Evolutionary conservation across 1,140 invertebrate species (phyloP), one percentile per base, ranked within the genome.

Genomic region (Dendroctonus ponderosae): DNA sequence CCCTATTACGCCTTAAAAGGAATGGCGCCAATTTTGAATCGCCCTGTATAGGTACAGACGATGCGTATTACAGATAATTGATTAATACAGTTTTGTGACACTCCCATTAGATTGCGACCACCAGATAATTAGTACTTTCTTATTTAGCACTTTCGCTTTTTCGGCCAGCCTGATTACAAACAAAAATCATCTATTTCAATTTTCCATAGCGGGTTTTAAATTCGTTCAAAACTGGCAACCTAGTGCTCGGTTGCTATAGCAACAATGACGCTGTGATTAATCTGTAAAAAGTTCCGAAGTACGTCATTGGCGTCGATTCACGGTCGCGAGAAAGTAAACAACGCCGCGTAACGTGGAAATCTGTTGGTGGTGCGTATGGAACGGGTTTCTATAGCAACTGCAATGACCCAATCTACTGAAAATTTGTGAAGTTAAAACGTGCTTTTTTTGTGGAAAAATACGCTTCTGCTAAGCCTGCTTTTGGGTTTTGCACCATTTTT

Each of bases 201-300:
- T 56, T 26, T 40, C 26, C n/a, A 40, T 40, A 40, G 43, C 11
- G 5, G 53, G 53, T 53, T 37, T 44, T 46, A 59, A 12, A 15
- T n/a, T 26, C 12, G 41, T 58, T 26, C 43, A 14, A 11, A 67
- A 41, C 5, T 26, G 66, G 57, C 66, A 67, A 67, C 59, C 9
- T 9, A 6, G 59, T 12, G 7, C 14, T 5, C 40, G 7, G 76
- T 76, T 71, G 68, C 62, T 64, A 76, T 76, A 62, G 71, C 67
- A 73, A 77, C 76, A 65, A 63, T 76, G 76, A 75, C 75, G 74
- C 74, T 75, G 62, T 66, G 63, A 57, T 42, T 67, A 51, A 26
- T 54, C 66, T 63, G 63, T 49, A 56, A 6, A 38, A 48, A 69
- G 42, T 48, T 49, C 2, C 52, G 70, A 72, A 66, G 52, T 63